Percentiles rank a stretch among this genome's conserved stretches.
These are phyloP conservation scores for Ceratosolen solmsi DNA, from an alignment of 1,140 invertebrate species.

Conservation along the genomic window DNA sequence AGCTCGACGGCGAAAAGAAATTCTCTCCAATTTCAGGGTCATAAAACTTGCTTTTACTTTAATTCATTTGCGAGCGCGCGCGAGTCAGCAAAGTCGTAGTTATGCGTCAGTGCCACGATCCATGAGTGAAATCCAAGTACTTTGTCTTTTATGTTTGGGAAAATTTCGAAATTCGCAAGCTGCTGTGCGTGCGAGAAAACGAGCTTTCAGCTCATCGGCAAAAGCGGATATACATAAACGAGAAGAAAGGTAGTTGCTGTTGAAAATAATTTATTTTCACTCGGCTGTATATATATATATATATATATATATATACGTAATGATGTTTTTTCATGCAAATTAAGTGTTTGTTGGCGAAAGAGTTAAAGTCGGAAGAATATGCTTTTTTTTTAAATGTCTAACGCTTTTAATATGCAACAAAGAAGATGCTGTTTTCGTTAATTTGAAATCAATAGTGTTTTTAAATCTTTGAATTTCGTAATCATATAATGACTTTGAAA, in stretches of 20 bases:
- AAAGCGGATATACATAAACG: conserved; percentile 39
- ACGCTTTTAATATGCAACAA: neutral
- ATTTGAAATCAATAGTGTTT: conserved; percentile 29
- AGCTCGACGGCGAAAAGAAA: conserved; percentile 40
- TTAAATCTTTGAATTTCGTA: conserved; percentile 1
- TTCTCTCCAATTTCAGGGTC: conserved; percentile 49
- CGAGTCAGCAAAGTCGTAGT: neutral
- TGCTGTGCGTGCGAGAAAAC: conserved; percentile 33
- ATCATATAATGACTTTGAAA: too few species aligned
- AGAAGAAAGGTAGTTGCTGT: conserved; percentile 40
- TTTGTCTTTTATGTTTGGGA: conserved; percentile 49
- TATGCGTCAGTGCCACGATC: conserved; percentile 10
- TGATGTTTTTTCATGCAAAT: conserved; percentile 47
- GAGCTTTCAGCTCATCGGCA: conserved; percentile 40
- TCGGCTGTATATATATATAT: neutral
- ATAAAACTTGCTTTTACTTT: conserved; percentile 51
- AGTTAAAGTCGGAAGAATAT: neutral
- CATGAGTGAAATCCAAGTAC: conserved; percentile 37
- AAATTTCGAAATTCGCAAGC: conserved; percentile 41
- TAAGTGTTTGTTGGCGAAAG: conserved; percentile 18
- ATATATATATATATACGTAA: neutral
- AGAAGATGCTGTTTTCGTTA: conserved; percentile 30
- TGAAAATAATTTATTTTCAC: conserved; percentile 28
- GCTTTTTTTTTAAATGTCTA: conserved; percentile 38
- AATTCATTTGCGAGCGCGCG: conserved; percentile 30